Percentiles rank a stretch among this genome's conserved stretches.
phyloP scores from a whole-genome alignment of 2,888 invertebrate species.

The Linyphia triangularis region DNA sequence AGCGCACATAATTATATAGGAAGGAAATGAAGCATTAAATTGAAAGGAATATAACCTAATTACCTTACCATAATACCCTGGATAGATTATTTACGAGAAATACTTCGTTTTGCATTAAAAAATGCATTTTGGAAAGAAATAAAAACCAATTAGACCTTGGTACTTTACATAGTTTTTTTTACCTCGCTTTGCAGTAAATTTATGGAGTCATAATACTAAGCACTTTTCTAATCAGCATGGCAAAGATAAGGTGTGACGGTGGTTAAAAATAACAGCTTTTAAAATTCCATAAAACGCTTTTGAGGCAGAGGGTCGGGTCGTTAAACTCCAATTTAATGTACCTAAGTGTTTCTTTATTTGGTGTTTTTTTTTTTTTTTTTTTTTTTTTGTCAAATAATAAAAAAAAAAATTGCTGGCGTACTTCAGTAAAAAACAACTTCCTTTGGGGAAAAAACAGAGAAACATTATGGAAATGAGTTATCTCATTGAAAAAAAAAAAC shows the following conservation, averaged over 20 bases:
- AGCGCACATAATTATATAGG: too few relatives aligned
- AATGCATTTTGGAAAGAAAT: too few relatives aligned
- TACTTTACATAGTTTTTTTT: background rate
- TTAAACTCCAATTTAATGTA: constrained; percentile 35
- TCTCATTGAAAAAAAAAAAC: too few relatives aligned
- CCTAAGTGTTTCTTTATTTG: constrained; percentile 14
- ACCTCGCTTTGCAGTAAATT: background rate
- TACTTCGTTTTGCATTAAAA: background rate
- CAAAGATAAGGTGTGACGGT: constrained; percentile 5
- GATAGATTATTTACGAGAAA: background rate
- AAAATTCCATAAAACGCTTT: constrained; percentile 20
- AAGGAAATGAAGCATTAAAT: too few relatives aligned
- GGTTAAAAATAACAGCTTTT: background rate
- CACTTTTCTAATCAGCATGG: constrained; percentile 25
- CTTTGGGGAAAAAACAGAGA: background rate
- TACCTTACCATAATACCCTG: background rate
- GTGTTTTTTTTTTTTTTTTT: background rate
- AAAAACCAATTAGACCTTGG: background rate
- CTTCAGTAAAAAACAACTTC: too few relatives aligned
- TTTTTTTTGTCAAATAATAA: background rate
- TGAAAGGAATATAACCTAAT: background rate
- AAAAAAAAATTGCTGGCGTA: too few relatives aligned
- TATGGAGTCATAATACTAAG: constrained; percentile 32
- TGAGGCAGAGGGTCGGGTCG: background rate
- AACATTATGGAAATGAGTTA: background rate